Evolutionary conservation across 2,113 vertebrate species (phyloP).

Genomic region (Centrocercus urophasianus): DNA sequence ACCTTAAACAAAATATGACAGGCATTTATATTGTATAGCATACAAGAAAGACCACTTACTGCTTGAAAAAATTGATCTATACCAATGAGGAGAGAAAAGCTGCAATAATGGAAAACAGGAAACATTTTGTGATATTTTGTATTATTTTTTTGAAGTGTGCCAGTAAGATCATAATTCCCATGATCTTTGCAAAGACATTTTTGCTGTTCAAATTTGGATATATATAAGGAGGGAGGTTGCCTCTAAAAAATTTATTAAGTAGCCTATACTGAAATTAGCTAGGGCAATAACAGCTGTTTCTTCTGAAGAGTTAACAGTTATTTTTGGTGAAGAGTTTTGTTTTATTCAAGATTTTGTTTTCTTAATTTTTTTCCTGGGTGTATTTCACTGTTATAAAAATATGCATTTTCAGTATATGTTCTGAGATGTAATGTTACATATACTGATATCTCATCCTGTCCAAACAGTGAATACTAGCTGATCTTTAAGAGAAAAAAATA

Average conservation of each 20-base stretch:
- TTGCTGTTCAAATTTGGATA: not conserved
- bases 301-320: slow-evolving; percentile 1
- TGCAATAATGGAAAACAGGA: slow-evolving; percentile 3
- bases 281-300: slow-evolving; percentile 20
- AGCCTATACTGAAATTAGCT: not conserved
- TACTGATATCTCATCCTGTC: not conserved
- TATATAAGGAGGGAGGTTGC: not conserved
- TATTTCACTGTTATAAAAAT: not conserved
- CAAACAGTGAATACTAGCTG: not conserved
- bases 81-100: slow-evolving; percentile 27
- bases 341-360: not conserved
- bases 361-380: not conserved
- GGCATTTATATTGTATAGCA: slow-evolving; percentile 64
- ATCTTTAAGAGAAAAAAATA: not conserved
- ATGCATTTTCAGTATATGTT: not conserved
- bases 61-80: slow-evolving; percentile 23
- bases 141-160: not conserved
- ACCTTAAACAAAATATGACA: slow-evolving; percentile 77
- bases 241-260: not conserved
- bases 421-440: not conserved
- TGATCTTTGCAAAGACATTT: not conserved
- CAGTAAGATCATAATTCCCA: not conserved
- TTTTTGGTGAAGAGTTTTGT: not conserved
- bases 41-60: slow-evolving; percentile 58
- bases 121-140: not conserved